Base-by-base conservation (phyloP, 1,140 invertebrate species). In the Glossosoma conforme region DNA sequence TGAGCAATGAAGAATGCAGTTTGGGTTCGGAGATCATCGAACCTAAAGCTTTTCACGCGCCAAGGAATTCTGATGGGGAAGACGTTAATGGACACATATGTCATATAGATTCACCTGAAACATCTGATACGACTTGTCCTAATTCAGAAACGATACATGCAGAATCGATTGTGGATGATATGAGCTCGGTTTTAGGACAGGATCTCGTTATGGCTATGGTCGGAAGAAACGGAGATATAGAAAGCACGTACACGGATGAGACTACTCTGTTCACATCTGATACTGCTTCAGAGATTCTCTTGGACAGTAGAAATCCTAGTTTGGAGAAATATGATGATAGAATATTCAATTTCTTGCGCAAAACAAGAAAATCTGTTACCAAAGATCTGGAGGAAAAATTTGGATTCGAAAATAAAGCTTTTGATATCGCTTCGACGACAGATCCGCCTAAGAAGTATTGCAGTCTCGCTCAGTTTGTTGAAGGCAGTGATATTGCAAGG, bases 21-120 rank as follows among this genome's bases (percentile, higher is more conserved):
- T 73, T 83, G 59, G 77, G 77, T 41, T 82, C 80, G 1, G 81
- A 84, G 60, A 78, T 82, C 18, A 72, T 80, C 18, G 80, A 83
- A 55, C 62, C 64, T 15, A 77, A 76, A 60, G 70, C 75, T 1
- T 74, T 69, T 45, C 61, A 64, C 49, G 61, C 64, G 8, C 57
- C 63, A 18, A 67, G 67, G 55, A 62, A 65, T 25, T 64, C 62
- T 36, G 65, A 70, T 38, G 76, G 77, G 4, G 67, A 72, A 9
- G 76, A 80, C 51, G 63, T 76, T 44, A 69, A 70, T n/a, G 74
- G 69, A 25, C 72, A 78, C 33, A 86, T 89, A 11, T 79, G 79
- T 9, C 86, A 90, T 59, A 89, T 89, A 33, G 87, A 90, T 56
- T 89, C 86, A 0, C 85, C 87, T 0, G 87, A 90, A 70, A 77